These are phyloP conservation scores for Tetramorium bicarinatum DNA, from an alignment of 2,888 invertebrate genomes.

Conservation along the genomic window DNA sequence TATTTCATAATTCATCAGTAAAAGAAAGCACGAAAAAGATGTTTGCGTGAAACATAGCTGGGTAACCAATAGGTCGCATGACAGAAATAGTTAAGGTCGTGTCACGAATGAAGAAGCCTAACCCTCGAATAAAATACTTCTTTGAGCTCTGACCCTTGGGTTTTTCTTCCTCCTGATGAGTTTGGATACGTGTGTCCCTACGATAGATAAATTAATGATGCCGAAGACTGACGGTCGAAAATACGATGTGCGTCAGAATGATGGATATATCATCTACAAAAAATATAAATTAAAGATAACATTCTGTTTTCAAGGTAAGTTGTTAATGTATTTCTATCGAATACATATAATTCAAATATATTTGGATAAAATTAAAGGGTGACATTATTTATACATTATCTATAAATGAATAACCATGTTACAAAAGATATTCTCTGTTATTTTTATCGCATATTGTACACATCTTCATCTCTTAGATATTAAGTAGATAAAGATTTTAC, in stretches of 20 bases:
- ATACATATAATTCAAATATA: not conserved
- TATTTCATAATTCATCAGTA: not conserved
- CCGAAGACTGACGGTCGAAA: slow-evolving; percentile 74
- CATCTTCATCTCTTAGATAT: slow-evolving; percentile 31
- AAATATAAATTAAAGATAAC: not conserved
- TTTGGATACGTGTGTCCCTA: slow-evolving; percentile 67
- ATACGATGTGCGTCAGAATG: slow-evolving; percentile 78
- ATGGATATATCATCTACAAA: slow-evolving; percentile 57
- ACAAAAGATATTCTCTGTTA: not conserved
- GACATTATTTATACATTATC: slow-evolving; percentile 1
- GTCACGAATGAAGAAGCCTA: slow-evolving; percentile 20
- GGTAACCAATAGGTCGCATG: slow-evolving; percentile 3
- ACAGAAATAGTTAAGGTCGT: slow-evolving; percentile 26
- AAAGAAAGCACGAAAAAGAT: not conserved
- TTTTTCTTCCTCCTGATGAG: slow-evolving; percentile 67
- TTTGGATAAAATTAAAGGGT: no score
- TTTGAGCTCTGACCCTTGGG: slow-evolving; percentile 64
- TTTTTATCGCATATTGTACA: not conserved
- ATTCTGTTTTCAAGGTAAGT: slow-evolving; percentile 14
- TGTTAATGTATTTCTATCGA: not conserved
- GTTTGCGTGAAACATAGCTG: not conserved
- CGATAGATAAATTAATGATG: slow-evolving; percentile 83
- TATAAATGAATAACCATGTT: not conserved
- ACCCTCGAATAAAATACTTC: slow-evolving; percentile 62
- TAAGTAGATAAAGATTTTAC: slow-evolving; percentile 44